Conservation (phyloP, 2,797 vertebrate genomes). For the Molothrus aeneus region DNA sequence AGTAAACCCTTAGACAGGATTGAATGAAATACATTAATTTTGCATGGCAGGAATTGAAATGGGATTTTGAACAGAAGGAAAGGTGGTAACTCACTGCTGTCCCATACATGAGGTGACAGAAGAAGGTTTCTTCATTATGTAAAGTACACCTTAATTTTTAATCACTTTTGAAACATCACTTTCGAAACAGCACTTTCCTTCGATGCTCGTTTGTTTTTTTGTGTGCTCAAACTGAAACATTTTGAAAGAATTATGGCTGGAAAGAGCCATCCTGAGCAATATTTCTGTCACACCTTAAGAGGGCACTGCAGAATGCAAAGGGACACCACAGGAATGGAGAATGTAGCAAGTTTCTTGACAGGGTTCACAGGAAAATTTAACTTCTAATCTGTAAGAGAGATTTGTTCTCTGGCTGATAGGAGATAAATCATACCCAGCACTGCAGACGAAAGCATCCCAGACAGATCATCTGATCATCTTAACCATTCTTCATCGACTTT, state of each 20-base stretch:
- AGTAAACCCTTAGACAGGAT: slow-evolving; percentile 37
- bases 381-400: neutral
- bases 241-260: neutral
- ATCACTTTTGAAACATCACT: neutral
- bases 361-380: neutral
- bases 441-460: neutral
- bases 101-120: neutral
- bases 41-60: slow-evolving; percentile 12
- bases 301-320: slow-evolving; percentile 14
- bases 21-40: slow-evolving; percentile 53
- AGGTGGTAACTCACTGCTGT: neutral
- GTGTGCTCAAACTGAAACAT: neutral
- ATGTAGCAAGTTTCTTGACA: neutral
- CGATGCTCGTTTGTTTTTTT: neutral
- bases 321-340: neutral
- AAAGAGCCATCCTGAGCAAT: neutral
- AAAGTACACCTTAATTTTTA: neutral
- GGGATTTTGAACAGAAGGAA: slow-evolving; percentile 21
- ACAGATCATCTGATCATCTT: neutral
- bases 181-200: neutral
- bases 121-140: neutral
- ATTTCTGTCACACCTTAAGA: slow-evolving; percentile 9
- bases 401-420: neutral
- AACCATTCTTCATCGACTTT: neutral
- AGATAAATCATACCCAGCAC: neutral